Base-by-base conservation (phyloP, 2,113 vertebrate genomes). In the Larimichthys polyactis region DNA sequence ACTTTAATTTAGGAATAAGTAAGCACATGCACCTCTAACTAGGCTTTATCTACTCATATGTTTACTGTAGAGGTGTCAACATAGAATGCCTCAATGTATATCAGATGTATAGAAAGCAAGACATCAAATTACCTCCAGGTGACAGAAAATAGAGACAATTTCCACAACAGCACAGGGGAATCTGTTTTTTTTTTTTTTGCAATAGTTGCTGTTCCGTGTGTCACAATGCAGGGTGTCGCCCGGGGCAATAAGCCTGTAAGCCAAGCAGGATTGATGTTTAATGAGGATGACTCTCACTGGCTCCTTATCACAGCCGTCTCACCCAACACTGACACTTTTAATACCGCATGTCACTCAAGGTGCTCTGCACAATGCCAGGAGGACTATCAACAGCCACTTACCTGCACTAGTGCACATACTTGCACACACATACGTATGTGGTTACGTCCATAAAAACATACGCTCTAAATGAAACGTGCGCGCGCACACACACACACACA, bases 221-320 rank as follows among this genome's bases (percentile, higher is more conserved):
- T 84, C 85, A 87, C 78, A 82, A 63, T 82, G 57, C 67, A 62
- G 76, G 82, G 72, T 91, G 83, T 88, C 73, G 73, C 93, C 90
- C 46, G 5, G 74, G 79, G 91, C 89, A 90, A 91, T 81, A 60
- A 87, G 73, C 71, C 85, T 86, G 72, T 81, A 65, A 88, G 81
- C 76, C 78, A 82, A 82, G 69, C 67, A 70, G 74, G 89, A 88
- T 78, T 87, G 87, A 91, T 90, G 85, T 92, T 92, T 93, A 93
- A 93, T 92, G 89, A 93, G 89, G 83, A 91, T 83, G 86, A 89
- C 89, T 91, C 81, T 89, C 81, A 76, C 76, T 75, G 81, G 79
- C 69, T 90, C 84, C 88, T 91, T 93, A 93, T 93, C 92, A 89
- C 80, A 84, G 81, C 5, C 46, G 8, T 81, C 84, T 89, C 91